Base-by-base conservation (phyloP, 2,113 vertebrate species). In the Amphiprion percula region DNA sequence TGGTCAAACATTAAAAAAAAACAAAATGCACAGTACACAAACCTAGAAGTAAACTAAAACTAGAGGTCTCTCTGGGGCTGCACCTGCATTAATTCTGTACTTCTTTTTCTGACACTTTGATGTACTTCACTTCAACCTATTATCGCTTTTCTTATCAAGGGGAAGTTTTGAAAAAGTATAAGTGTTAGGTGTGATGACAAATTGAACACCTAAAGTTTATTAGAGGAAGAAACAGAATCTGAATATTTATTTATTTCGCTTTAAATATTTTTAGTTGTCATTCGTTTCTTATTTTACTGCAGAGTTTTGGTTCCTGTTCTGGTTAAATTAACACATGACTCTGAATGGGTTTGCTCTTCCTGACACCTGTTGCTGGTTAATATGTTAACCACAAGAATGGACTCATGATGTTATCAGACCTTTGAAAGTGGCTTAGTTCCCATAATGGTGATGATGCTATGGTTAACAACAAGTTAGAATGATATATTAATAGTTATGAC, bases 31-130 rank as follows among this genome's bases (percentile, higher is more conserved):
- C 33, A 37, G 33, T 37, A 14, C 28, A 77, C 1, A 49, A 68
- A 64, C 37, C 19, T 28, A 50, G 16, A 74, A 44, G 41, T 44
- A 37, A 64, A 68, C 24, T 72, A 55, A 67, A 83, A 75, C 49
- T 33, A n/a, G 39, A 72, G 24, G 24, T 50, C 10, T 76, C 39
- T 23, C 58, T 26, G 64, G 74, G 77, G 44, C 64, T 55, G 46
- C 67, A 87, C 83, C 79, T 78, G 21, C 28, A n/a, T 21, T 52
- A 24, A 68, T 61, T 15, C 10, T 44, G 23, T 56, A 68, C 46
- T 61, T 65, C 4, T 21, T 52, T 61, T 44, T 44, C 41, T 44
- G 41, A 44, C 41, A 44, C 41, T 44, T 7, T 4, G 8, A 44
- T 44, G 12, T 44, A 49, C 16, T 52, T 62, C 30, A 58, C 15